These are phyloP conservation scores for Agapornis canus DNA, from an alignment of 2,797 vertebrate species.

Conservation along the genomic window DNA sequence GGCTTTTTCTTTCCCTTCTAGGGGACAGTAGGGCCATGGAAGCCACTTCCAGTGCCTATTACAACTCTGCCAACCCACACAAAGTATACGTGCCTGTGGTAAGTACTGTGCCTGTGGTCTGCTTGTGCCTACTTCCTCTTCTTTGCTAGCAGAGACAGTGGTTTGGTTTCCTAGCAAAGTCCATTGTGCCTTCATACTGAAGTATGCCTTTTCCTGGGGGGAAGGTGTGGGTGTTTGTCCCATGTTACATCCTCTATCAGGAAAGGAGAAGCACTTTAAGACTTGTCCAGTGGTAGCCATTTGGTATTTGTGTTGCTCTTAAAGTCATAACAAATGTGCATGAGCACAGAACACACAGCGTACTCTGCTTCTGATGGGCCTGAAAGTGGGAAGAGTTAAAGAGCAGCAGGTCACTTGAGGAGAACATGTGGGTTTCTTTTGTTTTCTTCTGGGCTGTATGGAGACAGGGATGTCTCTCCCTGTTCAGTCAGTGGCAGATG, in stretches of 20 bases:
- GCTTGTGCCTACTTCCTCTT: background rate
- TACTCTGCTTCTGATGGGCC: background rate
- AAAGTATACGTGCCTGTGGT: slow-evolving; percentile 94
- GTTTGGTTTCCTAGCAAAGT: background rate
- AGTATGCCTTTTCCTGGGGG: background rate
- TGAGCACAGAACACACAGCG: background rate
- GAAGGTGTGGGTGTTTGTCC: background rate
- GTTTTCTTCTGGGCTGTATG: background rate
- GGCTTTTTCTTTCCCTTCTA: background rate
- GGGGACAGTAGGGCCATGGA: slow-evolving; percentile 86
- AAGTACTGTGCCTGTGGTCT: background rate
- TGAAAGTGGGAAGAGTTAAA: background rate
- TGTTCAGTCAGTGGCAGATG: background rate
- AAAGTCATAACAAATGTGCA: background rate
- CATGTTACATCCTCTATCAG: background rate
- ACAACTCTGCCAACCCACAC: slow-evolving; percentile 90
- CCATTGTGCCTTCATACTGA: background rate
- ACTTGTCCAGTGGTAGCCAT: background rate
- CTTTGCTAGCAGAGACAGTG: background rate
- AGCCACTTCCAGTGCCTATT: slow-evolving; percentile 88
- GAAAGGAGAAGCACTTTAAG: background rate
- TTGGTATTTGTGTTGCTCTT: background rate
- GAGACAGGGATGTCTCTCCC: background rate
- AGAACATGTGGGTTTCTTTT: background rate
- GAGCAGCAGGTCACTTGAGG: background rate